phyloP scores from a whole-genome alignment of 1,140 invertebrate genomes.

The Heliconius eleuchia region DNA sequence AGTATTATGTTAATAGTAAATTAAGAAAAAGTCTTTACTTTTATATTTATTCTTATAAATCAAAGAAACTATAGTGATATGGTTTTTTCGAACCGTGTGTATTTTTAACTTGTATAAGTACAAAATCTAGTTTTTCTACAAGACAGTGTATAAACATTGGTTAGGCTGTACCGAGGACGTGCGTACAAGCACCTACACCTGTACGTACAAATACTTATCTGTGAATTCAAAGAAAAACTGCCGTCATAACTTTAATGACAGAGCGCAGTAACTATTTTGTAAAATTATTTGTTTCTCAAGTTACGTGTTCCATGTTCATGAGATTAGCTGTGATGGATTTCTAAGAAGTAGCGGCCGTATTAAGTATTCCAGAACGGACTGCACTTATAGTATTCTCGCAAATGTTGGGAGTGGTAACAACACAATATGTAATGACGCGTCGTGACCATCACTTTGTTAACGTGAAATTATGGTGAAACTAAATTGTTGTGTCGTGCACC shows the following conservation, averaged over 20 bases:
- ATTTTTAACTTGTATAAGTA: no score
- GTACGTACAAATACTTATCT: neutral
- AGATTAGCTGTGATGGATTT: conserved; percentile 40
- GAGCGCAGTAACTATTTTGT: conserved; percentile 5
- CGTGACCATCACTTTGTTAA: conserved; percentile 38
- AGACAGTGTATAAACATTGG: neutral
- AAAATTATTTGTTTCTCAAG: conserved; percentile 29
- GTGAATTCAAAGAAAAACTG: conserved; percentile 24
- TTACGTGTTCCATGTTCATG: conserved; percentile 28
- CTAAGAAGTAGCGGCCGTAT: conserved; percentile 42
- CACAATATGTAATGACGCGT: conserved; percentile 41
- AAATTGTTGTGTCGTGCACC: conserved; percentile 42
- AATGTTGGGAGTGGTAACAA: conserved; percentile 40
- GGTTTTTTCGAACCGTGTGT: no score
- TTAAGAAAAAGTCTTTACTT: no score
- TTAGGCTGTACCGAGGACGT: neutral
- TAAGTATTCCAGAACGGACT: conserved; percentile 39
- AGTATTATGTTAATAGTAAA: neutral
- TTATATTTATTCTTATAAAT: no score
- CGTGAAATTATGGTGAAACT: conserved; percentile 39
- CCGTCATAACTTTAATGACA: conserved; percentile 28
- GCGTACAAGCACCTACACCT: neutral
- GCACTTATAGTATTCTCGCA: conserved; percentile 43
- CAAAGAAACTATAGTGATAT: neutral
- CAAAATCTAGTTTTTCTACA: neutral